Evolutionary conservation across 2,797 vertebrate species (phyloP).

Genomic region (Eulemur coronatus): DNA sequence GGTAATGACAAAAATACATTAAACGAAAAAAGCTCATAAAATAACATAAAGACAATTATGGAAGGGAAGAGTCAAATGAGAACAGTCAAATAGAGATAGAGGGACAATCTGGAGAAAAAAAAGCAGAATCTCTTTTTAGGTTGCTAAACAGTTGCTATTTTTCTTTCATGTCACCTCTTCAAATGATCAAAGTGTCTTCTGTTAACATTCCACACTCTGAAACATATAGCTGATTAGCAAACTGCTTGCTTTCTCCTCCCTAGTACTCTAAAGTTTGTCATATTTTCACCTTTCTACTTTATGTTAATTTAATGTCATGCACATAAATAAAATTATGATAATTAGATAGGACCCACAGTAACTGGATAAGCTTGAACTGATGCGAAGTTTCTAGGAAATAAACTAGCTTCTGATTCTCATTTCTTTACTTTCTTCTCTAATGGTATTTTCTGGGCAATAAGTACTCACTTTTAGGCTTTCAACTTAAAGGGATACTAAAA

Average conservation of each 20-base stretch:
- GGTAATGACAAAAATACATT: not conserved
- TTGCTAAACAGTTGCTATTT: not conserved
- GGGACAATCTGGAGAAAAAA: not conserved
- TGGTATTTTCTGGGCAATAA: constrained; percentile 37
- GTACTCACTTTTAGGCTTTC: not conserved
- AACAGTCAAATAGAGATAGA: not conserved
- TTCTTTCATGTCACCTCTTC: constrained; percentile 4
- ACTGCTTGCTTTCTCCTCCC: not conserved
- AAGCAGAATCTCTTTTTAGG: not conserved
- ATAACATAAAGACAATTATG: not conserved
- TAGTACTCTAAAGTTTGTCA: constrained; percentile 14
- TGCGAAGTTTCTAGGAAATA: constrained; percentile 51
- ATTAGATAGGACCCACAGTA: constrained; percentile 37
- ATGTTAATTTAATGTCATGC: constrained; percentile 61
- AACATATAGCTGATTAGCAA: not conserved
- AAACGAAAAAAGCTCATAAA: not conserved
- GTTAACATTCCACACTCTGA: not conserved
- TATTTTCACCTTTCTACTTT: constrained; percentile 58
- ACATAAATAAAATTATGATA: constrained; percentile 72
- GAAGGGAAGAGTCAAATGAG: not conserved
- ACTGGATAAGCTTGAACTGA: constrained; percentile 23
- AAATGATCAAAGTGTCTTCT: not conserved
- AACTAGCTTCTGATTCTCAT: constrained; percentile 60
- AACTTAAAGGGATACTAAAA: constrained; percentile 43
- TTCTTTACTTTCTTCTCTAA: constrained; percentile 55